Base-by-base conservation (phyloP, 1,140 invertebrate genomes). In the Leptopilina boulardi region DNA sequence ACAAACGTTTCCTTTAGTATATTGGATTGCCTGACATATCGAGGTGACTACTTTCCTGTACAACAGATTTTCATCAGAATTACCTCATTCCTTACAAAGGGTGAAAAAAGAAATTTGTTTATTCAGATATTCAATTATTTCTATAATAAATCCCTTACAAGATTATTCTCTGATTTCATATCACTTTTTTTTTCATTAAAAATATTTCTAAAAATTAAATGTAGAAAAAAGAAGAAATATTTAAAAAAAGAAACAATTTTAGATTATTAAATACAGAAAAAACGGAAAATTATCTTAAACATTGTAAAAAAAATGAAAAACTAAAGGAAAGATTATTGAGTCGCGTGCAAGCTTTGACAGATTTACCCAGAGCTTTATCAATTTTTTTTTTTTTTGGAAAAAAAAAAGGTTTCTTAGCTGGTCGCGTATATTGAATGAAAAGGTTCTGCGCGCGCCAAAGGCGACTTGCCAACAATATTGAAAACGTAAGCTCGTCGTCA, bases 41-140 rank as follows among this genome's bases (percentile, higher is more conserved):
- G 76, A 81, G 74, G 79, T 80, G 76, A 77, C 78, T 81, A 81
- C 80, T 77, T 81, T 80, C 76, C 77, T 66, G 70, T 66, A 30
- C 23, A 21, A 66, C 56, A 66, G 56, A 66, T 66, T 66, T 66
- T 66, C 56, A 66, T 66, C 56, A 23, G 56, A 66, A 66, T 66
- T 66, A 21, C 56, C 56, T 66, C 56, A 30, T 66, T 66, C 15
- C 23, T 15, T 66, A 26, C 0, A 13, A n/a, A 51, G 18, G 15
- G 15, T 21, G 2, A 30, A 66, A 26, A 26, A 66, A 66, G 30
- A 23, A 5, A 54, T 66, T 66, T 66, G 23, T 26, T 59, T 26
- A 59, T 26, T 26, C 11, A 26, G 1, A 13, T 23, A 59, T 59
- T 26, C 23, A 59, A 59, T 59, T 59, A 26, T 26, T 59, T 26